Conservation (phyloP, 1,140 invertebrate genomes). For the Rhagoletis pomonella region DNA sequence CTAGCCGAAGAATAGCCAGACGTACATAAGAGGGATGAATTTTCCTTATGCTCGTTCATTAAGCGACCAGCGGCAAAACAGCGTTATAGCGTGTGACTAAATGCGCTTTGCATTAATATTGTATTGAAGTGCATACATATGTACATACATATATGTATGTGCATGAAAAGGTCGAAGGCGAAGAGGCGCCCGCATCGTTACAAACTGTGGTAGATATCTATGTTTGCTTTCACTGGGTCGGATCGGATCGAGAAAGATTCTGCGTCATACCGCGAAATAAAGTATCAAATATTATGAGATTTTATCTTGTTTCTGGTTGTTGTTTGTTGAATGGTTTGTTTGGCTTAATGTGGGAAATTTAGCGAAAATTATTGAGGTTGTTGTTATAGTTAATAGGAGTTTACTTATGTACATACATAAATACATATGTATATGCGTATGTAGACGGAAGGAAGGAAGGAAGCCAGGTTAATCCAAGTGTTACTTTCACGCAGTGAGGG, state of each 20-base stretch:
- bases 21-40: constrained; percentile 8
- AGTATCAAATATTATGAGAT: constrained; percentile 66
- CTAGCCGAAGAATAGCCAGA: neutral
- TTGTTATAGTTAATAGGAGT: constrained; percentile 30
- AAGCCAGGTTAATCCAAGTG: constrained; percentile 27
- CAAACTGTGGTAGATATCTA: neutral
- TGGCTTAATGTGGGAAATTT: constrained; percentile 55
- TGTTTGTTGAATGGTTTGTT: constrained; percentile 44
- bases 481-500: constrained; percentile 43
- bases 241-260: constrained; percentile 51
- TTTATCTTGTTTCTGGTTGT: constrained; percentile 44
- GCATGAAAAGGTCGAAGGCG: constrained; percentile 4
- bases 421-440: no score
- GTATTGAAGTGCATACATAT: neutral
- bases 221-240: neutral
- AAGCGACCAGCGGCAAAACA: constrained; percentile 1
- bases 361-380: constrained; percentile 30
- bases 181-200: constrained; percentile 42
- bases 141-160: neutral
- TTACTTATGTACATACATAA: no score
- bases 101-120: constrained; percentile 12
- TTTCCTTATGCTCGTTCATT: constrained; percentile 1
- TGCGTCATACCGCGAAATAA: constrained; percentile 62
- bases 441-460: neutral
- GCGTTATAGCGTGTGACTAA: constrained; percentile 41